Conservation (phyloP, 2,888 invertebrate species). For the Oxytorus armatus region DNA sequence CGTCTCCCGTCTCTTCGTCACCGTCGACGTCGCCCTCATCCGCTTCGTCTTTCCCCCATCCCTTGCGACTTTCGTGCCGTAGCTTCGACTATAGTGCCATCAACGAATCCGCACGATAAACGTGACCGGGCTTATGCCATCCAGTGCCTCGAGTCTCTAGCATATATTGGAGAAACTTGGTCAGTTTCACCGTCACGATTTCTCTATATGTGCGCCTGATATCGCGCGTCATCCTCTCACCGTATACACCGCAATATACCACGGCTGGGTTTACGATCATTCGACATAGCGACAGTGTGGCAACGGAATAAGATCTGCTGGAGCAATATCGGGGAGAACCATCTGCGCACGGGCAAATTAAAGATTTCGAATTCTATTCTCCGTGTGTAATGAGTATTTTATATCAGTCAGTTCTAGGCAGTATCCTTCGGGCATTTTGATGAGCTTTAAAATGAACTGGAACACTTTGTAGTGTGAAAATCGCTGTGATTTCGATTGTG, state of each 20-base stretch:
- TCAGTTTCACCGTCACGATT: conserved; percentile 40
- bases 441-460: too few relatives aligned
- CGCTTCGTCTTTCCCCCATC: conserved; percentile 46
- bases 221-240: not conserved
- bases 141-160: conserved; percentile 23
- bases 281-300: conserved; percentile 2
- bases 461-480: too few relatives aligned
- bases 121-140: conserved; percentile 42
- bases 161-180: conserved; percentile 23
- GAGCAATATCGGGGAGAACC: not conserved
- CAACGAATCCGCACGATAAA: conserved; percentile 47
- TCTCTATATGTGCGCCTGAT: conserved; percentile 3
- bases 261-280: conserved; percentile 41
- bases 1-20: conserved; percentile 66
- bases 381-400: too few relatives aligned
- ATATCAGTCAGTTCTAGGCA: too few relatives aligned
- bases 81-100: conserved; percentile 20
- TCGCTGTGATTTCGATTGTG: too few relatives aligned
- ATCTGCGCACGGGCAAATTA: not conserved
- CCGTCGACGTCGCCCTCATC: conserved; percentile 56
- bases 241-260: not conserved
- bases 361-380: too few relatives aligned
- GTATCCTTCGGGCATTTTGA: too few relatives aligned
- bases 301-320: conserved; percentile 15
- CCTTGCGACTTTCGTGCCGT: conserved; percentile 25